A percentile compares a stretch with the other conserved stretches of the same genome.
Evolutionary conservation across 2,113 vertebrate genomes (phyloP).

Genomic region (Tenrec ecaudatus): DNA sequence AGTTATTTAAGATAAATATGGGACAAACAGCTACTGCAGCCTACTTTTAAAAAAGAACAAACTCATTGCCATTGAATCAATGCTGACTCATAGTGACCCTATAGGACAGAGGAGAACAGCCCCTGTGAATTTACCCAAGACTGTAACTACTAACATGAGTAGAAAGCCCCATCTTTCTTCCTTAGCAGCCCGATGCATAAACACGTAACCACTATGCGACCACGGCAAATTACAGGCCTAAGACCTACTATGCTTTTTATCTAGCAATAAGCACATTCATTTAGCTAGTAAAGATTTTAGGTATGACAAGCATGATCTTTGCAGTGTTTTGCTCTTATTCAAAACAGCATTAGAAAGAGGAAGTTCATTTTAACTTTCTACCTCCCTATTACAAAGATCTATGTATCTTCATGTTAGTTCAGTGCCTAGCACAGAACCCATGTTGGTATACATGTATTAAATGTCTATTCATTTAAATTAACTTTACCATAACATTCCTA

Average conservation of each 20-base stretch:
- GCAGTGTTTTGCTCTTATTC: constrained; percentile 15
- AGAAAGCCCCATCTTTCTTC: no score
- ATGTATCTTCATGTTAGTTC: constrained; percentile 28
- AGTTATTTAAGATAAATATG: constrained; percentile 44
- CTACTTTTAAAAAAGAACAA: no score
- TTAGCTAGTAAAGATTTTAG: constrained; percentile 52
- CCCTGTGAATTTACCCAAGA: no score
- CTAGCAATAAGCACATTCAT: constrained; percentile 24
- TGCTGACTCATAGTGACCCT: no score
- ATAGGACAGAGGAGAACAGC: no score
- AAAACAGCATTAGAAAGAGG: neutral
- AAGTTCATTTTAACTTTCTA: constrained; percentile 47
- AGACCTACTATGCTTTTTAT: neutral
- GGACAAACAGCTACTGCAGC: neutral
- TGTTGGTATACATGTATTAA: constrained; percentile 9
- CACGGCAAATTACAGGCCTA: neutral
- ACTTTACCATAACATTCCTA: constrained; percentile 24
- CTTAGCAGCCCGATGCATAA: no score
- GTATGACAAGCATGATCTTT: neutral
- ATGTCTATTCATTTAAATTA: constrained; percentile 26
- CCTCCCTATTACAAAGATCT: constrained; percentile 7
- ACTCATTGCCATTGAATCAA: no score
- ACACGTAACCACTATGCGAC: no score
- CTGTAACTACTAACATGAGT: no score
- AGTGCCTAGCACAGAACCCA: constrained; percentile 4